Evolutionary conservation across 2,888 invertebrate genomes (phyloP).

Genomic region (Drosophila tripunctata): DNA sequence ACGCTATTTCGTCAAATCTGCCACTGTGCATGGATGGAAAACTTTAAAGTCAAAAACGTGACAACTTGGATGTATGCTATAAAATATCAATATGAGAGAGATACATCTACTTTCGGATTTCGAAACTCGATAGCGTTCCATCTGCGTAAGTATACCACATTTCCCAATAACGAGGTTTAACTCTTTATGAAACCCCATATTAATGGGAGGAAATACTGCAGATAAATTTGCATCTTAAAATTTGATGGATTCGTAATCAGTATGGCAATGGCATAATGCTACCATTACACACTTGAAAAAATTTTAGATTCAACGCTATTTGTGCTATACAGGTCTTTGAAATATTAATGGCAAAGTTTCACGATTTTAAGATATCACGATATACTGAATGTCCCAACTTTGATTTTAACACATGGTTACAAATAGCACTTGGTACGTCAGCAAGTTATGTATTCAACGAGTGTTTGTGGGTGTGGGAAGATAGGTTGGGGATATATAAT

Average conservation of each 20-base stretch:
- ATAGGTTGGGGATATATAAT: slow-evolving; percentile 27
- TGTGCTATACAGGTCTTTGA: background rate
- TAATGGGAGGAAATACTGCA: no score
- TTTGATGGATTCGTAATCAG: background rate
- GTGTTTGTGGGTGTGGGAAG: background rate
- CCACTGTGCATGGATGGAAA: no score
- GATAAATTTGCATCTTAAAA: background rate
- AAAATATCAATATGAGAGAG: slow-evolving; percentile 31
- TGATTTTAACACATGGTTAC: slow-evolving; percentile 48
- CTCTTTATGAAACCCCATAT: no score
- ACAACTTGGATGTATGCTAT: slow-evolving; percentile 19
- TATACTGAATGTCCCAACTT: background rate
- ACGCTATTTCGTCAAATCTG: no score
- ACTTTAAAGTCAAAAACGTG: no score
- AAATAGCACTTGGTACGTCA: slow-evolving; percentile 72
- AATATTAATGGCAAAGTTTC: background rate
- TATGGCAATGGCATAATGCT: background rate
- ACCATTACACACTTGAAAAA: background rate
- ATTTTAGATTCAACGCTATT: background rate
- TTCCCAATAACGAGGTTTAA: background rate
- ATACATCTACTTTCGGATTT: slow-evolving; percentile 28
- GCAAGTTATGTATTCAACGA: slow-evolving; percentile 6
- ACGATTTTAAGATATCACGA: background rate
- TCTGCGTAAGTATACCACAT: background rate
- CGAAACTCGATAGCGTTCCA: slow-evolving; percentile 9